phyloP scores from a whole-genome alignment of 2,797 vertebrate genomes.

The Dicrostonyx torquatus region DNA sequence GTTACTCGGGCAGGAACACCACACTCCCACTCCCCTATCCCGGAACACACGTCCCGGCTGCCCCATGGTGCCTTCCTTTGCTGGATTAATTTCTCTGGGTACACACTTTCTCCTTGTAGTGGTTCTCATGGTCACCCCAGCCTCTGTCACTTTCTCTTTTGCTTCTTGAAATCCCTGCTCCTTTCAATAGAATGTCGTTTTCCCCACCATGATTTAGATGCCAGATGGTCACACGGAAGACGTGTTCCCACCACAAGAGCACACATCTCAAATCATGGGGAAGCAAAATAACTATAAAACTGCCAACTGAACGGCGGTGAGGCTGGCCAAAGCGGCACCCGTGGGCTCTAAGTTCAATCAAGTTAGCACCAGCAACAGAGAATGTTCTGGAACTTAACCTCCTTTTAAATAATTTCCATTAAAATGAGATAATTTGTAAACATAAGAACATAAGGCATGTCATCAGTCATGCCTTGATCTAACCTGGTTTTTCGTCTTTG shows the following conservation, averaged over 20 bases:
- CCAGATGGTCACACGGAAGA: background rate
- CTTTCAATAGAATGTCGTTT: background rate
- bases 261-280: background rate
- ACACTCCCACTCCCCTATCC: background rate
- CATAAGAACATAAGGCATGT: background rate
- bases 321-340: background rate
- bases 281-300: background rate
- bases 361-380: background rate
- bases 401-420: background rate
- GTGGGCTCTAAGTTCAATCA: background rate
- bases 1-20: background rate
- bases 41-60: background rate
- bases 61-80: background rate
- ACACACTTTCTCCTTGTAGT: background rate
- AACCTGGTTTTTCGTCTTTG: background rate
- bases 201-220: background rate
- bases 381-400: background rate
- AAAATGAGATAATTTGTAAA: background rate
- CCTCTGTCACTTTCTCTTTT: background rate
- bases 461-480: background rate
- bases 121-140: background rate
- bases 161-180: background rate
- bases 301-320: background rate
- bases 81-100: background rate
- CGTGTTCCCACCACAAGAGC: background rate